Percentiles rank a stretch among this genome's conserved stretches.
These are phyloP conservation scores for Rousettus leschenaultii DNA, from an alignment of 2,113 vertebrate species.

Conservation along the genomic window DNA sequence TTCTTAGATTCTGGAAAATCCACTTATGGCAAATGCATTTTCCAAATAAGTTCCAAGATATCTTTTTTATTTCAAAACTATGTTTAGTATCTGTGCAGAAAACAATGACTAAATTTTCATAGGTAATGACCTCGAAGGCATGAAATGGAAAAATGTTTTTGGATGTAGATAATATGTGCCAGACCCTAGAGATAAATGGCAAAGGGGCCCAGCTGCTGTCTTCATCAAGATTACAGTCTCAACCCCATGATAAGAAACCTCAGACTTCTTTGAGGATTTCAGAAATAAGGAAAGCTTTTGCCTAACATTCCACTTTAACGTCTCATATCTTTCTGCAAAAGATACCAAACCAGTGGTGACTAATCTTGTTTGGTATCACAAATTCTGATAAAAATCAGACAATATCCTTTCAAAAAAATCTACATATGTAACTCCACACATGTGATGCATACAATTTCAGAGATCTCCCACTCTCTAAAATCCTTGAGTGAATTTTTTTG, in stretches of 20 bases:
- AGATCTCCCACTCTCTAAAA: neutral
- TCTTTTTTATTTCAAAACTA: neutral
- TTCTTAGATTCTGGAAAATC: neutral
- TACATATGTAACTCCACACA: neutral
- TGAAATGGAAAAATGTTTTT: neutral
- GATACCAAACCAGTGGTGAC: neutral
- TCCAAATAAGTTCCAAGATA: neutral
- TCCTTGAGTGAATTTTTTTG: neutral
- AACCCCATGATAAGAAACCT: neutral
- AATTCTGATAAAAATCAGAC: neutral
- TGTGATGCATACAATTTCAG: neutral
- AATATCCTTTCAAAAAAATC: neutral
- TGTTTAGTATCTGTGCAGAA: neutral
- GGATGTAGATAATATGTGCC: neutral
- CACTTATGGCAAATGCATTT: neutral
- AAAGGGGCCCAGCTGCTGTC: neutral
- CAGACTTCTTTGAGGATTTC: neutral
- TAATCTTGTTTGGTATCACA: neutral
- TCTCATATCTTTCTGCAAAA: neutral
- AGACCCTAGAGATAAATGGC: neutral
- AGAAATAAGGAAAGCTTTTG: neutral
- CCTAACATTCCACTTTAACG: neutral
- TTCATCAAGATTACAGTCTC: neutral
- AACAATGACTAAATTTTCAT: neutral
- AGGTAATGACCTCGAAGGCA: neutral